Percentiles rank a stretch among this genome's conserved stretches.
Evolutionary conservation across 1,140 invertebrate genomes (phyloP).

Genomic region (Drosophila baimaii): DNA sequence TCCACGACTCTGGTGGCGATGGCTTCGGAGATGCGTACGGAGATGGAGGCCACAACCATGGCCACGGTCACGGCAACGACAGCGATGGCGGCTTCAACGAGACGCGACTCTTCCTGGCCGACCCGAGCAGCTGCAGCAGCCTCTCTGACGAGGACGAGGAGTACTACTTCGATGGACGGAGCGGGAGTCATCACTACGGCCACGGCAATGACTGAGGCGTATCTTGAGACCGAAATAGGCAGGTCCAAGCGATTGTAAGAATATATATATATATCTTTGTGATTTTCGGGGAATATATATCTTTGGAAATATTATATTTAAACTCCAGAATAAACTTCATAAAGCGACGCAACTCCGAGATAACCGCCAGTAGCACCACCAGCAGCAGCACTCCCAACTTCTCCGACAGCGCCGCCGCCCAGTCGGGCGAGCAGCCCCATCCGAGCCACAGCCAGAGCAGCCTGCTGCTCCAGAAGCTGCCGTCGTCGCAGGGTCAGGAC

Average conservation of each 20-base stretch:
- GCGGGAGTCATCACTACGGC: conserved; percentile 54
- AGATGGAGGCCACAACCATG: conserved; percentile 8
- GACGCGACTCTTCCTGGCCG: conserved; percentile 69
- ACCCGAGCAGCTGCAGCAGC: conserved; percentile 74
- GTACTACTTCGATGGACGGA: conserved; percentile 82
- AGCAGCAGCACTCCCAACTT: conserved; percentile 82
- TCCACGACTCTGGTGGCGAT: conserved; percentile 43
- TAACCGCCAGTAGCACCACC: conserved; percentile 72
- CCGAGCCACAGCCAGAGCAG: conserved; percentile 68
- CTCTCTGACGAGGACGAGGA: conserved; percentile 80
- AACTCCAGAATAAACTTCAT: conserved; percentile 85
- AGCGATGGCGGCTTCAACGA: conserved; percentile 39
- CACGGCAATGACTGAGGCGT: conserved; percentile 70
- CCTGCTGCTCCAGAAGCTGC: conserved; percentile 48
- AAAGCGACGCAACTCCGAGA: conserved; percentile 84
- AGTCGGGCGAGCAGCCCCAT: conserved; percentile 50
- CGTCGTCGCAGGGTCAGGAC: conserved; percentile 48
- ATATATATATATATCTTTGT: too few species aligned
- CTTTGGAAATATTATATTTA: neutral
- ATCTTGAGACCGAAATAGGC: conserved; percentile 71
- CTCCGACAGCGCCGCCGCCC: conserved; percentile 67
- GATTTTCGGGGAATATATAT: conserved; percentile 8
- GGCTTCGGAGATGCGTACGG: conserved; percentile 49
- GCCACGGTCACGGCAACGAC: conserved; percentile 41
- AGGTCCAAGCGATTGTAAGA: conserved; percentile 80